phyloP scores from a whole-genome alignment of 1,140 invertebrate species.

The Asobara japonica region DNA sequence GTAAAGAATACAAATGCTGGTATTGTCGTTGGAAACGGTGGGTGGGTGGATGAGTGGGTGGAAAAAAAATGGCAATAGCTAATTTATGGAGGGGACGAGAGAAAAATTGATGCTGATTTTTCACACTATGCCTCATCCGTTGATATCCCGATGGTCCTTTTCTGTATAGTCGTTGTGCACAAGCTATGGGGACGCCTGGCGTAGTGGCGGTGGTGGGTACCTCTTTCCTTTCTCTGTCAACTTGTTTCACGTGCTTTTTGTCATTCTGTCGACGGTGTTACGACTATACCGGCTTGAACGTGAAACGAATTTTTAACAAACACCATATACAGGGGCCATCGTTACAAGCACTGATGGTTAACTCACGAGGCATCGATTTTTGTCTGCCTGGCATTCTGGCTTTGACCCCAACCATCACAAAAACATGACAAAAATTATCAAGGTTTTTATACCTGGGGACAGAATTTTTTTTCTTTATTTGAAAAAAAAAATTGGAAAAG shows the following conservation, averaged over 20 bases:
- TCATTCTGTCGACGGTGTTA: constrained; percentile 53
- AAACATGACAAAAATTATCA: background rate
- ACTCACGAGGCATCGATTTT: background rate
- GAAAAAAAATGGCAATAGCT: constrained; percentile 12
- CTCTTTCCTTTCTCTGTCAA: constrained; percentile 21
- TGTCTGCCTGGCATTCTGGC: background rate
- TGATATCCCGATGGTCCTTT: constrained; percentile 26
- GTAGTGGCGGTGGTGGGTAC: too few relatives aligned
- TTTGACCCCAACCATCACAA: background rate
- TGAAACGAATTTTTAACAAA: constrained; percentile 60
- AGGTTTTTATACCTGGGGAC: background rate
- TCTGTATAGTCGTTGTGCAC: constrained; percentile 2
- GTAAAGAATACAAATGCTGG: background rate
- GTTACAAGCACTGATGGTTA: constrained; percentile 30
- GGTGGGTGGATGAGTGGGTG: too few relatives aligned
- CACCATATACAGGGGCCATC: constrained; percentile 43
- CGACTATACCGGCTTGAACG: constrained; percentile 48
- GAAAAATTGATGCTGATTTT: constrained; percentile 57
- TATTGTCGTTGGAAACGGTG: background rate
- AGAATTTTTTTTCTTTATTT: too few relatives aligned
- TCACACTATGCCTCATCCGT: constrained; percentile 38
- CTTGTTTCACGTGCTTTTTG: constrained; percentile 47
- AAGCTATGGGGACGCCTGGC: background rate
- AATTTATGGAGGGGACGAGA: background rate
- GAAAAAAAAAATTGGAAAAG: too few relatives aligned